These are phyloP conservation scores for Cassiopea xamachana DNA, from an alignment of 30 jellyfish, hydroid and myxozoan genomes.

Conservation along the genomic window DNA sequence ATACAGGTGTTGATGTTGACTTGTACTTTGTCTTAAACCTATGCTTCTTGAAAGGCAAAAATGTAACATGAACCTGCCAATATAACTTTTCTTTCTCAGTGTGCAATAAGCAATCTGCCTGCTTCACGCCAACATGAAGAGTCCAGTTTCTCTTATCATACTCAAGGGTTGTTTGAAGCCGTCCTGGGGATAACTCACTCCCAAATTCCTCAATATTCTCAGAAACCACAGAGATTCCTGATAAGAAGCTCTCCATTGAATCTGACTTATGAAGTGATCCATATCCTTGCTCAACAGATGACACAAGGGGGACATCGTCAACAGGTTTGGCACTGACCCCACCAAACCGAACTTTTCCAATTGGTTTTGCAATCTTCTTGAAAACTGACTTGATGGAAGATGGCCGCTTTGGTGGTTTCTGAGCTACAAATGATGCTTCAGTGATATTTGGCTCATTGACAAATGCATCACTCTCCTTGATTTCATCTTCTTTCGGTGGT, in stretches of 20 bases:
- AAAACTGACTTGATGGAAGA: slow-evolving; percentile 79
- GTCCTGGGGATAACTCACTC: slow-evolving; percentile 93
- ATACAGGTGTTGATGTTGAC: slow-evolving; percentile 95
- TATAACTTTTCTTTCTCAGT: slow-evolving; percentile 83
- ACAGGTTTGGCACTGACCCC: slow-evolving; percentile 67
- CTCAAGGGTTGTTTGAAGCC: slow-evolving; percentile 82
- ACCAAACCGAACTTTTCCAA: slow-evolving; percentile 88
- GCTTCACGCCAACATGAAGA: slow-evolving; percentile 89
- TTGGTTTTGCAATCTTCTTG: slow-evolving; percentile 82
- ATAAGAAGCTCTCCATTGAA: slow-evolving; percentile 95
- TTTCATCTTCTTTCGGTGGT: background rate
- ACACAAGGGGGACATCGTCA: slow-evolving; percentile 52
- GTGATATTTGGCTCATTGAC: slow-evolving; percentile 80
- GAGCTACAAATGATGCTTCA: slow-evolving; percentile 65
- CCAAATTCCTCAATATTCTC: slow-evolving; percentile 94
- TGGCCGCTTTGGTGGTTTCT: slow-evolving; percentile 51
- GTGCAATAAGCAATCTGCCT: slow-evolving; percentile 89
- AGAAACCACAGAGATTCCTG: slow-evolving; percentile 87
- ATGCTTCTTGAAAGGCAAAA: slow-evolving; percentile 94
- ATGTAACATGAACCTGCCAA: slow-evolving; percentile 96
- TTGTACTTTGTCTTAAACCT: slow-evolving; percentile 90
- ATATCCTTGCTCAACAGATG: slow-evolving; percentile 58
- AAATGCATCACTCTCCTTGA: background rate
- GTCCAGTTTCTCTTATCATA: slow-evolving; percentile 87
- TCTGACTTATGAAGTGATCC: slow-evolving; percentile 68